These are phyloP conservation scores for Eupeodes latifasciatus DNA, from an alignment of 2,888 invertebrate species.

Conservation along the genomic window DNA sequence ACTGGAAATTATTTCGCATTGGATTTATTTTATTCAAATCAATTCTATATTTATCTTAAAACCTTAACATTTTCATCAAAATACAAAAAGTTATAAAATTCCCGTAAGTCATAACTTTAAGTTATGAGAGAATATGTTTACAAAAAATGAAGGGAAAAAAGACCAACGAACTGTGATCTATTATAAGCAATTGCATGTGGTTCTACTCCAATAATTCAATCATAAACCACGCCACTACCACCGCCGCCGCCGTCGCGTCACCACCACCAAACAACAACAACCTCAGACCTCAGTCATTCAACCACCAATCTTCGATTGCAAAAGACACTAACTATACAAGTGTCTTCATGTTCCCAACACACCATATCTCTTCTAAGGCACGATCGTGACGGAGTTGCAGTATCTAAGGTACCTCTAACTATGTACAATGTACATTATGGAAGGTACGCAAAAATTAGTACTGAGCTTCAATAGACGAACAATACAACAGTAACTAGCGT, in stretches of 20 bases:
- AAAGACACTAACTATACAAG: slow-evolving; percentile 65
- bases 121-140: not conserved
- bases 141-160: slow-evolving; percentile 48
- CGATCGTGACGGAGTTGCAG: slow-evolving; percentile 21
- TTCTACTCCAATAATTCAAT: slow-evolving; percentile 76
- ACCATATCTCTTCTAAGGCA: slow-evolving; percentile 21
- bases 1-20: too few species aligned
- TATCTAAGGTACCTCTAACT: not conserved
- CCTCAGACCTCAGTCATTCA: slow-evolving; percentile 71
- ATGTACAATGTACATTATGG: too few species aligned
- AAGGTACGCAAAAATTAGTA: slow-evolving; percentile 41
- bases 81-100: not conserved
- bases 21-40: too few species aligned
- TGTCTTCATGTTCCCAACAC: slow-evolving; percentile 31
- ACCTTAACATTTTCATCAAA: not conserved
- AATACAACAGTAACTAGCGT: not conserved
- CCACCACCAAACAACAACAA: slow-evolving; percentile 27
- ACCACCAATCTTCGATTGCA: slow-evolving; percentile 72
- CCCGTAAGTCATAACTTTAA: slow-evolving; percentile 29
- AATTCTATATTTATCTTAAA: not conserved
- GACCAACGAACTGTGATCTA: slow-evolving; percentile 58
- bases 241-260: not conserved
- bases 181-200: slow-evolving; percentile 64
- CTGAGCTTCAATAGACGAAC: not conserved
- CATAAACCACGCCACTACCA: slow-evolving; percentile 54